These are phyloP conservation scores for Nowickia ferox DNA, from an alignment of 2,888 invertebrate genomes.

Conservation along the genomic window DNA sequence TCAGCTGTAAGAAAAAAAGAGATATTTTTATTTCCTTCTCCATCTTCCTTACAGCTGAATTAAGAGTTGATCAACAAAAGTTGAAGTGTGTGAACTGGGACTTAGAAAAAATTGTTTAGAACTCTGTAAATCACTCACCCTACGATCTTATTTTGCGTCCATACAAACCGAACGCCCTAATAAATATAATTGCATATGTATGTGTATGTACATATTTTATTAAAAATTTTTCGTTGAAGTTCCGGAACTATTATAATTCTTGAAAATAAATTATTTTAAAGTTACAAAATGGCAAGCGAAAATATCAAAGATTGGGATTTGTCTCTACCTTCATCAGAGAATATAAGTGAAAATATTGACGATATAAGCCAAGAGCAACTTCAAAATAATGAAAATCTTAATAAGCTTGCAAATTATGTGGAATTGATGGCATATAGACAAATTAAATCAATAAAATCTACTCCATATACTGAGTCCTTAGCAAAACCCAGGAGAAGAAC, in stretches of 20 bases:
- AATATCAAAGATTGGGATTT: conserved; percentile 76
- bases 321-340: conserved; percentile 73
- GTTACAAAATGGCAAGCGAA: conserved; percentile 66
- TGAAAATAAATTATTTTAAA: conserved; percentile 6
- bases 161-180: too few species aligned
- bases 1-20: too few species aligned
- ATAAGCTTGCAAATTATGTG: conserved; percentile 77
- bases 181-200: neutral
- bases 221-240: conserved; percentile 3
- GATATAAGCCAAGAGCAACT: conserved; percentile 73
- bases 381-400: conserved; percentile 74
- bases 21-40: too few species aligned
- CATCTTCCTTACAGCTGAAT: too few species aligned
- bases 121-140: too few species aligned
- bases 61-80: too few species aligned
- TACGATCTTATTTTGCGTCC: too few species aligned
- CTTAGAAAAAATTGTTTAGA: too few species aligned
- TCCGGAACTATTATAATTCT: neutral
- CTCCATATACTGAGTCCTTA: conserved; percentile 75
- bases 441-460: conserved; percentile 74
- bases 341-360: conserved; percentile 66
- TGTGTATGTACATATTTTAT: neutral
- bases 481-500: conserved; percentile 74
- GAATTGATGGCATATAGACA: conserved; percentile 79
- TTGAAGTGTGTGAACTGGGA: too few species aligned